These are phyloP conservation scores for Anthophora plumipes DNA, from an alignment of 2,888 invertebrate genomes.

Conservation along the genomic window DNA sequence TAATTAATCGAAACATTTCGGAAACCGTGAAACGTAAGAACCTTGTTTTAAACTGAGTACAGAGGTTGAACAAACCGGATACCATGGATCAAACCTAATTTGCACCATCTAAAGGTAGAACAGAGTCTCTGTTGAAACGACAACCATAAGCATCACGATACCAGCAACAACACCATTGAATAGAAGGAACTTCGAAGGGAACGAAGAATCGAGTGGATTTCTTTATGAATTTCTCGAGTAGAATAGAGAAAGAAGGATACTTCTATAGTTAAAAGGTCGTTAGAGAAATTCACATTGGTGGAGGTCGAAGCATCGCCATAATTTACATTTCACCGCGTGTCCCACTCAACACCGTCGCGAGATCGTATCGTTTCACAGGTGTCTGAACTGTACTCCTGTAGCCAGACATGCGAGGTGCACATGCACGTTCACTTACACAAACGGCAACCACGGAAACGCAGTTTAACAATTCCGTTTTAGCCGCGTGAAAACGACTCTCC, in stretches of 20 bases:
- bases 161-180: slow-evolving; percentile 18
- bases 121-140: neutral
- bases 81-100: too few species aligned
- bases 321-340: slow-evolving; percentile 66
- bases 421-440: neutral
- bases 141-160: neutral
- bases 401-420: slow-evolving; percentile 46
- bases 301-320: slow-evolving; percentile 68
- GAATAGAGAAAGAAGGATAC: slow-evolving; percentile 20
- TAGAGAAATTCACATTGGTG: slow-evolving; percentile 60
- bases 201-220: slow-evolving; percentile 15
- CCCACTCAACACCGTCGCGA: slow-evolving; percentile 70
- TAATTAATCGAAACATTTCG: too few species aligned
- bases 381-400: slow-evolving; percentile 63
- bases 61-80: too few species aligned
- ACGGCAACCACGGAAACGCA: slow-evolving; percentile 56
- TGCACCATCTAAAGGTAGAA: neutral
- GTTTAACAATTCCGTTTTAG: slow-evolving; percentile 66
- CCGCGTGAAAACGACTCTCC: slow-evolving; percentile 63
- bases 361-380: slow-evolving; percentile 67
- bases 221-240: neutral
- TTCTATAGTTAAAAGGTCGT: slow-evolving; percentile 65
- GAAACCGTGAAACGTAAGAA: neutral
- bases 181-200: slow-evolving; percentile 25
- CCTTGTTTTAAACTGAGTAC: neutral